Base-by-base conservation (phyloP, 2,888 invertebrate species). In the Macrophya annulata region DNA sequence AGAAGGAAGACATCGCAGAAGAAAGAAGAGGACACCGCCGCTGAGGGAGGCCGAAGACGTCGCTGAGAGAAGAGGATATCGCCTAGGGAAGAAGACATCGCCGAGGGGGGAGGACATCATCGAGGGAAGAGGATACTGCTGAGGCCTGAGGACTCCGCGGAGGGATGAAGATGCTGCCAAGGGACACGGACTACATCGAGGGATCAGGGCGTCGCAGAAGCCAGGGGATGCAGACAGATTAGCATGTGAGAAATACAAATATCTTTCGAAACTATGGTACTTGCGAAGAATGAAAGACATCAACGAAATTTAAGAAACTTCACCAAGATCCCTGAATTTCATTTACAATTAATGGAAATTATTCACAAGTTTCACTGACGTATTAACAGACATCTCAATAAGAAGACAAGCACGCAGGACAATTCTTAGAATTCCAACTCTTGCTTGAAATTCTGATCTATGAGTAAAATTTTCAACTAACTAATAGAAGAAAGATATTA, bases 1-100 rank as follows among this genome's bases (percentile, higher is more conserved):
- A 84, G 51, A 74, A 84, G 74, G 84, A 84, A 74, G 84, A 74
- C 45, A 43, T 25, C 43, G 74, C 43, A 55, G 74, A 55, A 84
- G 74, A 74, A 31, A 45, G 83, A 83, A 48, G 83, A 79, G 79
- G 79, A 31, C 25, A 5, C 25, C n/a, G 31, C 62, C 62, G 59
- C 68, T 51, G 68, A 81, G 65, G 48, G 9, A 84, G 85, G 81
- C 71, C 9, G n/a, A 37, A 37, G 68, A 84, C 40, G 4, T 15
- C 25, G 48, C 48, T 15, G 40, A 40, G 10, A 31, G 12, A 85
- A 0, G 31, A 76, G 68, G 84, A 48, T 5, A 48, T 59, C 15
- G 10, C 51, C 37, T 48, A 15, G 0, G n/a, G 37, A 21, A 0
- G 37, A 48, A 71, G 85, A 85, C 85, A 4, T 9, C 85, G 6